Conservation (phyloP, 2,888 invertebrate genomes). For the Eulithis testata region DNA sequence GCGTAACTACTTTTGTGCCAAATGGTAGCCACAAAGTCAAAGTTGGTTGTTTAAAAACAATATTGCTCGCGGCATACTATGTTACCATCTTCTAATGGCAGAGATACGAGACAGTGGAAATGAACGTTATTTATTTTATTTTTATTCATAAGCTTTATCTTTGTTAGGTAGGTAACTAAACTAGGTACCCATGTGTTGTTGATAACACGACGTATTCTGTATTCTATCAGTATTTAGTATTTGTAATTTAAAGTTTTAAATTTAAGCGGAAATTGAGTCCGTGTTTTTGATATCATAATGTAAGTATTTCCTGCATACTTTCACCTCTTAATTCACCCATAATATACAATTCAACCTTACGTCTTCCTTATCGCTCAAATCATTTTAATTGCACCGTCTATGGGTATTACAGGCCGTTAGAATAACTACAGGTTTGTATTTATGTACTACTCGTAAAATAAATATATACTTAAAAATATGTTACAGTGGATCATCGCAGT, state of each 20-base stretch:
- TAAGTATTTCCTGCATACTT: slow-evolving; percentile 13
- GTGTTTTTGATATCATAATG: slow-evolving; percentile 5
- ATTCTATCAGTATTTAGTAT: too few relatives aligned
- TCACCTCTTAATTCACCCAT: slow-evolving; percentile 12
- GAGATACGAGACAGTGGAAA: slow-evolving; percentile 15
- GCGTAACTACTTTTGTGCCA: too few relatives aligned
- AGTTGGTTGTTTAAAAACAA: neutral
- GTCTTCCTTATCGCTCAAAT: slow-evolving; percentile 33
- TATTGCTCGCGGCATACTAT: slow-evolving; percentile 23
- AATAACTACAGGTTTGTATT: slow-evolving; percentile 16
- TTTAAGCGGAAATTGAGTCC: slow-evolving; percentile 3
- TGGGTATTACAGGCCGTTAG: slow-evolving; percentile 30
- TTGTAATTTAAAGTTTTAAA: too few relatives aligned
- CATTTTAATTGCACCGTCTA: slow-evolving; percentile 26
- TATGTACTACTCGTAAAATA: slow-evolving; percentile 1
- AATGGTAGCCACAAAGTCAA: too few relatives aligned
- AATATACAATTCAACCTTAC: slow-evolving; percentile 7
- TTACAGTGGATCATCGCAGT: slow-evolving; percentile 2
- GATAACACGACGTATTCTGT: too few relatives aligned
- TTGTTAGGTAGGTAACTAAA: neutral
- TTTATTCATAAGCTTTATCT: slow-evolving; percentile 15
- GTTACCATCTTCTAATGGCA: slow-evolving; percentile 27
- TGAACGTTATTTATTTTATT: slow-evolving; percentile 23
- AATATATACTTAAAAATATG: neutral
- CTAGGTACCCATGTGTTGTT: too few relatives aligned